Conservation (phyloP, 2,888 invertebrate species). For the Cosmorhoe ocellata region DNA sequence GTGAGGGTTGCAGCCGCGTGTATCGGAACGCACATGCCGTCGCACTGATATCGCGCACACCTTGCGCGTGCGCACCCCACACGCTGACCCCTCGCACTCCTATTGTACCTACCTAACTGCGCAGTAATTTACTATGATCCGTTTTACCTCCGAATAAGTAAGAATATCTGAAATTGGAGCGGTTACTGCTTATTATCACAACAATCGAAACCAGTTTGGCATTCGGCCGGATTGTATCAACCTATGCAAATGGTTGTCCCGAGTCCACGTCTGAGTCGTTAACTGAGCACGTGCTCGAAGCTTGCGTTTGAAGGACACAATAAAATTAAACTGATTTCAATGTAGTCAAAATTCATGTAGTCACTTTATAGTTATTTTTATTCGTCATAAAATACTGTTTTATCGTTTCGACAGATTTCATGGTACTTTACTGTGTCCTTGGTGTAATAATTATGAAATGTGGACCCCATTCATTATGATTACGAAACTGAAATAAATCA, state of each 20-base stretch:
- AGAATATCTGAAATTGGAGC: slow-evolving; percentile 3
- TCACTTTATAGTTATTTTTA: slow-evolving; percentile 25
- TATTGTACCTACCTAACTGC: slow-evolving; percentile 46
- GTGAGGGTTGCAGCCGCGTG: slow-evolving; percentile 56
- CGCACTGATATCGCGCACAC: slow-evolving; percentile 78
- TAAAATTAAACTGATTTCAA: slow-evolving; percentile 24
- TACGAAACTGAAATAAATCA: too few species aligned
- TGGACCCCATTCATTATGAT: too few species aligned
- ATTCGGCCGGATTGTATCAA: slow-evolving; percentile 18
- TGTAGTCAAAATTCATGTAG: slow-evolving; percentile 16
- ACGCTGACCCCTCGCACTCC: slow-evolving; percentile 63
- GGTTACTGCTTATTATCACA: slow-evolving; percentile 17
- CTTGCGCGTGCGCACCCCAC: slow-evolving; percentile 70
- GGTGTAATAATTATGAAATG: too few species aligned
- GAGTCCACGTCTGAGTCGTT: slow-evolving; percentile 11
- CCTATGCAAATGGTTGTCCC: slow-evolving; percentile 28
- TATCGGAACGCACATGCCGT: slow-evolving; percentile 75
- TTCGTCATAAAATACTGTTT: slow-evolving; percentile 25
- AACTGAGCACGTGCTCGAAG: slow-evolving; percentile 29
- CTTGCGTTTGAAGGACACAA: slow-evolving; percentile 17
- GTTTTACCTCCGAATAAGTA: not conserved
- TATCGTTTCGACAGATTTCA: slow-evolving; percentile 7
- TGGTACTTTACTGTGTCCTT: not conserved
- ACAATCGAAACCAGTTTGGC: slow-evolving; percentile 30
- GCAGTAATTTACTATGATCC: slow-evolving; percentile 22